Evolutionary conservation across 1,140 invertebrate species (phyloP).

Genomic region (Neodiprion virginianus): DNA sequence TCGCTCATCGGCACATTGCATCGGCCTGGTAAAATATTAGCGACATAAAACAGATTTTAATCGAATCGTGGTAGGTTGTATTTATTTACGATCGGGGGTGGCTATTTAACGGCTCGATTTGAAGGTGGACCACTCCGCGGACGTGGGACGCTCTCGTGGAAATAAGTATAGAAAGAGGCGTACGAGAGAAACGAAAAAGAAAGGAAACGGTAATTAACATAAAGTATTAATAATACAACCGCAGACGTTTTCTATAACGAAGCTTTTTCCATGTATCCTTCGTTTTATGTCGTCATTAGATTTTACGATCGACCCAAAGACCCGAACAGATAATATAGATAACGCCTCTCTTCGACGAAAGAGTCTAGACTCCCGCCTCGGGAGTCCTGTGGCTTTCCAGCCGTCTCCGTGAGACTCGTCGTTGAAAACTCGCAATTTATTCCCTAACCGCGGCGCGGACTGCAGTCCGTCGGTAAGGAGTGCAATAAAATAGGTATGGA

Average conservation of each 20-base stretch:
- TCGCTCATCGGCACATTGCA: constrained; percentile 1
- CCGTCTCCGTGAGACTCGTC: not conserved
- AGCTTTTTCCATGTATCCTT: constrained; percentile 46
- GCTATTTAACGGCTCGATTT: constrained; percentile 51
- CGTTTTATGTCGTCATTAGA: constrained; percentile 58
- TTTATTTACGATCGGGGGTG: constrained; percentile 48
- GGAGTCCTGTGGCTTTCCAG: not conserved
- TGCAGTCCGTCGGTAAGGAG: not conserved
- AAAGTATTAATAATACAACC: constrained; percentile 59
- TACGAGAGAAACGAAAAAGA: constrained; percentile 13
- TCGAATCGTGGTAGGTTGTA: constrained; percentile 51
- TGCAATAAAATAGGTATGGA: constrained; percentile 10
- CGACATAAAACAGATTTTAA: constrained; percentile 49
- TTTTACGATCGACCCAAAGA: constrained; percentile 60
- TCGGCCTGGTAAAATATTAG: not conserved
- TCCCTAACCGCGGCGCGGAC: not conserved
- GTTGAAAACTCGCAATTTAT: not conserved
- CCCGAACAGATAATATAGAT: constrained; percentile 37
- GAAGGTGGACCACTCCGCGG: constrained; percentile 39
- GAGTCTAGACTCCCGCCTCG: not conserved
- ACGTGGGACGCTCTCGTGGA: constrained; percentile 32
- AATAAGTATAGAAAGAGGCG: not conserved
- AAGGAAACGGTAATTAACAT: constrained; percentile 59
- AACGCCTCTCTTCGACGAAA: constrained; percentile 17
- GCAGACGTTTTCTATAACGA: constrained; percentile 51